Evolutionary conservation across 2,113 vertebrate genomes (phyloP), one percentile per base, ranked within the genome.

Genomic region (Anguilla japonica): DNA sequence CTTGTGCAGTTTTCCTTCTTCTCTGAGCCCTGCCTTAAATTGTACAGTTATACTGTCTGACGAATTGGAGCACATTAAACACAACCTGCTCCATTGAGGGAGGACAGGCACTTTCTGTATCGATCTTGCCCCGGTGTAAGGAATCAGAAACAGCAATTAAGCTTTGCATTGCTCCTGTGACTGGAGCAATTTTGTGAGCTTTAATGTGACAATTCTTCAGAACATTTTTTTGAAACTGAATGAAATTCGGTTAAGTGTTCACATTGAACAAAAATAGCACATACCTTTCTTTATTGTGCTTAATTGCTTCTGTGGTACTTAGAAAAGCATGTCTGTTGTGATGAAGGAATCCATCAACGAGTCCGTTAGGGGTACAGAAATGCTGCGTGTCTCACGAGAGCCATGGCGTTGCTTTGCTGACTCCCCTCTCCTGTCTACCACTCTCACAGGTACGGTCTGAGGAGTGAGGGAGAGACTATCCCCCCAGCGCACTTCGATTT

Each of bases 401-500:
- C 7, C 6, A 22, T 22, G 0, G 26, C 63, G 26, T 34, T n/a
- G 71, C 71, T n/a, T 34, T 34, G 26, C 71, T 75, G 71, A 75
- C n/a, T 75, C 71, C 29, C 71, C 81, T 29, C 2, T 53, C 50
- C 81, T 34, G 22, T 80, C 11, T 26, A n/a, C 40, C 57, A 26
- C 1, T 88, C 15, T 75, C n/a, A 75, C 94, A 97, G 96, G 92
- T 97, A 97, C 91, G 96, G 96, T 94, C 94, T 97, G 93, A 97
- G 96, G 96, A 96, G 96, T 41, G 96, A 96, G 50, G 50, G 89
- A 96, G 96, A 89, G 96, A 96, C 86, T 96, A 96, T 82, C 96
- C 96, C 96, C 96, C 79, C 96, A 97, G 92, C 96, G 96, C 75
- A 96, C 90, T 96, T 97, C 88, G 96, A 97, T 94, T 97, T 97